Conservation (phyloP, 1,140 invertebrate genomes). For the Ips nitidus region DNA sequence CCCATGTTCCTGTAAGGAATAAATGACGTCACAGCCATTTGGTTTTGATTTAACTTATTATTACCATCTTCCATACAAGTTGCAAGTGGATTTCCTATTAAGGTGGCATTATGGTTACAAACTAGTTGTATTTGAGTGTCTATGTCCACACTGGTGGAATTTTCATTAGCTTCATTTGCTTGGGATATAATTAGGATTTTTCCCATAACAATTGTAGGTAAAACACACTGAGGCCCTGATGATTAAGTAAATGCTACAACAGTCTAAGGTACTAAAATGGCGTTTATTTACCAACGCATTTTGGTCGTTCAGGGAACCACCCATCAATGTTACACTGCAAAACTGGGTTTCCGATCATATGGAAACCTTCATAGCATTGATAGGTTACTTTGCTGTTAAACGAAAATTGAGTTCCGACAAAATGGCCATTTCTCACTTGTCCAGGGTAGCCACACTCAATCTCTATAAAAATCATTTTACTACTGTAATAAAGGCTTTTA, state of each 20-base stretch:
- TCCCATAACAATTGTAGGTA: conserved; percentile 37
- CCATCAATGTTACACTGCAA: conserved; percentile 57
- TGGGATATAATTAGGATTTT: conserved; percentile 47
- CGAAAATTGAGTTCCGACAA: conserved; percentile 56
- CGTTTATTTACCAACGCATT: conserved; percentile 53
- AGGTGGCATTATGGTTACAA: conserved; percentile 53
- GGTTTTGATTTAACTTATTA: conserved; percentile 1
- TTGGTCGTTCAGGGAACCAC: conserved; percentile 56
- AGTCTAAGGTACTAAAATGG: neutral
- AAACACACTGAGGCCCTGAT: conserved; percentile 50
- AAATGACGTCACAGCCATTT: neutral
- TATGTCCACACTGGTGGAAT: conserved; percentile 39
- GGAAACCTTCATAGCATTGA: conserved; percentile 57
- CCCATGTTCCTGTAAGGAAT: conserved; percentile 49
- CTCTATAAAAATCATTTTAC: conserved; percentile 42
- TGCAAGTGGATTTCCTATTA: conserved; percentile 52
- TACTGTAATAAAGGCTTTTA: no score
- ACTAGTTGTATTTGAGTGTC: conserved; percentile 56
- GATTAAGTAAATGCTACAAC: neutral
- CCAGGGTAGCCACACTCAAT: conserved; percentile 62
- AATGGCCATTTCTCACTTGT: conserved; percentile 57
- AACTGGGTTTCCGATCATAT: conserved; percentile 53
- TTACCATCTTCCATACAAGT: conserved; percentile 56
- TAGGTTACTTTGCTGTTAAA: conserved; percentile 59
- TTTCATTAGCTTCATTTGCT: conserved; percentile 34